Conservation (phyloP, 2,113 vertebrate species). For the Oryzias javanicus region DNA sequence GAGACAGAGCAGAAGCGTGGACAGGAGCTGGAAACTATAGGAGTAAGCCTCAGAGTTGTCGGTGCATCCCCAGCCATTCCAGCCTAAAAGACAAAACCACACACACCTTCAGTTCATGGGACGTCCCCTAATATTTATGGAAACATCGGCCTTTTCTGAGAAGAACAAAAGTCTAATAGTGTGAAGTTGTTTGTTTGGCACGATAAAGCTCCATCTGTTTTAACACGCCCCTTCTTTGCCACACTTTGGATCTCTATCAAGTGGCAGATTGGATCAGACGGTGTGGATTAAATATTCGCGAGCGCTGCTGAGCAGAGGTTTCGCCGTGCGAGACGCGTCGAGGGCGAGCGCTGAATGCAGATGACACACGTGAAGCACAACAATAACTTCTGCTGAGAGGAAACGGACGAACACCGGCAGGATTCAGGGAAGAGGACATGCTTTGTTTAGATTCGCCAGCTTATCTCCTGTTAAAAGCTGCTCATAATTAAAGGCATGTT, state of each 20-base stretch:
- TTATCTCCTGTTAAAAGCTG: slow-evolving; percentile 67
- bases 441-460: slow-evolving; percentile 64
- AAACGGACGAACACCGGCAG: slow-evolving; percentile 58
- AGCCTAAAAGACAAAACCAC: slow-evolving; percentile 76
- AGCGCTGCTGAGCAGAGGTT: slow-evolving; percentile 43
- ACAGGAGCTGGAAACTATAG: slow-evolving; percentile 96
- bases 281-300: slow-evolving; percentile 59
- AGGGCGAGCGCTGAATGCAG: slow-evolving; percentile 52
- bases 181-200: slow-evolving; percentile 37
- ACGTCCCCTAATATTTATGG: slow-evolving; percentile 28
- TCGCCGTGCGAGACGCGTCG: slow-evolving; percentile 37
- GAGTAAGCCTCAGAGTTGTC: slow-evolving; percentile 92
- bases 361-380: slow-evolving; percentile 58
- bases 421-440: slow-evolving; percentile 49
- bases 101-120: not conserved
- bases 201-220: slow-evolving; percentile 20
- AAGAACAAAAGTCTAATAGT: slow-evolving; percentile 18
- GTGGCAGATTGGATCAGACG: slow-evolving; percentile 45
- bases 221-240: slow-evolving; percentile 20
- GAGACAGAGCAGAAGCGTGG: slow-evolving; percentile 93
- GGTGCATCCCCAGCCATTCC: slow-evolving; percentile 96
- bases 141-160: slow-evolving; percentile 4
- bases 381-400: slow-evolving; percentile 47
- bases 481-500: slow-evolving; percentile 52
- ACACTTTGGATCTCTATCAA: slow-evolving; percentile 47